These are phyloP conservation scores for Hyposoter dolosus DNA, from an alignment of 2,888 invertebrate species.

Conservation along the genomic window DNA sequence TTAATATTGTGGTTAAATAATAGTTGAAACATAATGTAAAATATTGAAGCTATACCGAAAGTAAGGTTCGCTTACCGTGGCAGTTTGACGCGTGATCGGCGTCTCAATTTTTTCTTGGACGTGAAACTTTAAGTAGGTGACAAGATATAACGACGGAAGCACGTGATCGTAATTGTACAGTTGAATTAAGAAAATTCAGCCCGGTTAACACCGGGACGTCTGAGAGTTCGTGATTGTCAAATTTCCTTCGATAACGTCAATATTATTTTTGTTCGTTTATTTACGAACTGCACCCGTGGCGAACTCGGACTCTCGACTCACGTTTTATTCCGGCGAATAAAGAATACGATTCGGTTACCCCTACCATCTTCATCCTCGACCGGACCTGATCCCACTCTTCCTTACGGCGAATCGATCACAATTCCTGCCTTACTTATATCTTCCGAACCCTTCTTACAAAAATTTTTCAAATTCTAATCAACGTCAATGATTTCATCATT, in stretches of 20 bases:
- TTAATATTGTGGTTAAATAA: not conserved
- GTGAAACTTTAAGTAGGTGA: conserved; percentile 66
- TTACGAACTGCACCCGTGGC: conserved; percentile 59
- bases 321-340: conserved; percentile 63
- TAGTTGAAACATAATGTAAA: conserved; percentile 25
- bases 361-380: conserved; percentile 42
- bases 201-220: conserved; percentile 34
- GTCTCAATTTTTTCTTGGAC: conserved; percentile 53
- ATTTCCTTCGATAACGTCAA: not conserved
- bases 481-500: not conserved
- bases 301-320: conserved; percentile 64
- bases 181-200: conserved; percentile 6
- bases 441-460: conserved; percentile 2
- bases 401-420: conserved; percentile 42
- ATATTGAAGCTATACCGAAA: conserved; percentile 48
- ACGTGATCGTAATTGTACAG: conserved; percentile 61
- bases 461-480: not conserved
- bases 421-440: conserved; percentile 46
- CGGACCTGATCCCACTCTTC: conserved; percentile 62
- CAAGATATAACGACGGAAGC: conserved; percentile 61
- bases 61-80: conserved; percentile 60
- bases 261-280: not conserved
- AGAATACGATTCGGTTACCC: conserved; percentile 60
- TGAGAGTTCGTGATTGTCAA: conserved; percentile 26
- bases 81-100: conserved; percentile 65